Conservation (phyloP, 37 sponge, comb jelly and placozoan genomes). For the Tethya wilhelma region DNA sequence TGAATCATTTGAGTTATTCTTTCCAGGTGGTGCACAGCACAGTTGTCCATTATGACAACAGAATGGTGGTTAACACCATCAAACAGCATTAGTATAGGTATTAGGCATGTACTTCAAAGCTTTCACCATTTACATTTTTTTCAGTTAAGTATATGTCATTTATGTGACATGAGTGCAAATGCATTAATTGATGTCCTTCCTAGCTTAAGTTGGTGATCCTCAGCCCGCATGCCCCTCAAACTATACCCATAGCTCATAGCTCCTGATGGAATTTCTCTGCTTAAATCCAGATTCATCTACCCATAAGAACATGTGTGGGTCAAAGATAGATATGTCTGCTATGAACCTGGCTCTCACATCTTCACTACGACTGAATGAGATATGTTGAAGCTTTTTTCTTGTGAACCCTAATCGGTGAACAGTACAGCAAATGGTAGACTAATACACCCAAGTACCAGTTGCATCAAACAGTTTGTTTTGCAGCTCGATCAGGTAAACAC, state of each 20-base stretch:
- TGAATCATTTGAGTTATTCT: too few relatives aligned
- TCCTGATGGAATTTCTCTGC: neutral
- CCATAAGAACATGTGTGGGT: neutral
- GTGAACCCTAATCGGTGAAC: constrained; percentile 4
- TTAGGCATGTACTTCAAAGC: neutral
- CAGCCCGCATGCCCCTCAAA: neutral
- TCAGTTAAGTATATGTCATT: neutral
- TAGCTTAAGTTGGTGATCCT: neutral
- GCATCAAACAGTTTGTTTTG: neutral
- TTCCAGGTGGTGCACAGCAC: neutral
- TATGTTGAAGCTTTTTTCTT: neutral
- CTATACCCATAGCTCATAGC: neutral
- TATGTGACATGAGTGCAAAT: neutral
- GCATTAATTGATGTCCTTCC: constrained; percentile 2
- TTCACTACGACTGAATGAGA: neutral
- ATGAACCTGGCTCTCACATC: neutral
- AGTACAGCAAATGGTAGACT: constrained; percentile 10
- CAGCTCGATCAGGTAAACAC: constrained; percentile 19
- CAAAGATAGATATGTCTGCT: neutral
- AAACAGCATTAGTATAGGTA: neutral
- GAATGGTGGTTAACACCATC: neutral
- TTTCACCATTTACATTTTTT: neutral
- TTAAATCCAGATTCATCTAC: neutral
- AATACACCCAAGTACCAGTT: neutral
- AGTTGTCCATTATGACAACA: constrained; percentile 3